Percentiles rank a stretch among this genome's conserved stretches.
These are phyloP conservation scores for Monoplex corrugatus DNA, from an alignment of 2,888 invertebrate species.

Conservation along the genomic window DNA sequence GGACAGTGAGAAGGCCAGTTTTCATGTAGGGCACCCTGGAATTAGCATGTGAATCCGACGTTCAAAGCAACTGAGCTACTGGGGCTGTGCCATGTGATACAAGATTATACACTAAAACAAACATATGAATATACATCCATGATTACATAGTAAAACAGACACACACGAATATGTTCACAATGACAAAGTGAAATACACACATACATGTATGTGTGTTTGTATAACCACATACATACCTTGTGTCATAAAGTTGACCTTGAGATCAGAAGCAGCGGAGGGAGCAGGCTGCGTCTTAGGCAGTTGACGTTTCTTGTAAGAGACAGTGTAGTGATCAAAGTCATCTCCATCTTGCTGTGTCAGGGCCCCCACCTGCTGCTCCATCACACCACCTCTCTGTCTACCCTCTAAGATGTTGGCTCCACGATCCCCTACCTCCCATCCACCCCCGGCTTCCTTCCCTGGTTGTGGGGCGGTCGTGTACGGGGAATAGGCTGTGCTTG, in stretches of 20 bases:
- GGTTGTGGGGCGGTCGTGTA: neutral
- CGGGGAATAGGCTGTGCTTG: neutral
- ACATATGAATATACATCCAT: too few relatives aligned
- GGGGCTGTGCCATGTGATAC: too few relatives aligned
- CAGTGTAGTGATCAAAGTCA: neutral
- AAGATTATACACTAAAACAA: too few relatives aligned
- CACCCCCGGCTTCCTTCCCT: neutral
- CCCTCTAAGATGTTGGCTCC: neutral
- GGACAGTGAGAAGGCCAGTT: too few relatives aligned
- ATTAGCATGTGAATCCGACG: too few relatives aligned
- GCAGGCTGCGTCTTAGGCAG: neutral
- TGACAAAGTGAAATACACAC: too few relatives aligned
- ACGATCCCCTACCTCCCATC: slow-evolving; percentile 4
- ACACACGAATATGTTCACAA: too few relatives aligned
- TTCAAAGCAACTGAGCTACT: too few relatives aligned
- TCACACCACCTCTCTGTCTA: neutral
- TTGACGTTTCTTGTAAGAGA: slow-evolving; percentile 6
- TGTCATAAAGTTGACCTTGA: slow-evolving; percentile 34
- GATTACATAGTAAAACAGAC: too few relatives aligned
- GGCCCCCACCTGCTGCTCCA: neutral
- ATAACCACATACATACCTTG: slow-evolving; percentile 39
- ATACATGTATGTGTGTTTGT: neutral
- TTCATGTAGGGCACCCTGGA: too few relatives aligned
- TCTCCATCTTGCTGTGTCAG: neutral
- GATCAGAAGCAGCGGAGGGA: neutral